These are phyloP conservation scores for Strix uralensis DNA, from an alignment of 2,113 vertebrate genomes.

Conservation along the genomic window DNA sequence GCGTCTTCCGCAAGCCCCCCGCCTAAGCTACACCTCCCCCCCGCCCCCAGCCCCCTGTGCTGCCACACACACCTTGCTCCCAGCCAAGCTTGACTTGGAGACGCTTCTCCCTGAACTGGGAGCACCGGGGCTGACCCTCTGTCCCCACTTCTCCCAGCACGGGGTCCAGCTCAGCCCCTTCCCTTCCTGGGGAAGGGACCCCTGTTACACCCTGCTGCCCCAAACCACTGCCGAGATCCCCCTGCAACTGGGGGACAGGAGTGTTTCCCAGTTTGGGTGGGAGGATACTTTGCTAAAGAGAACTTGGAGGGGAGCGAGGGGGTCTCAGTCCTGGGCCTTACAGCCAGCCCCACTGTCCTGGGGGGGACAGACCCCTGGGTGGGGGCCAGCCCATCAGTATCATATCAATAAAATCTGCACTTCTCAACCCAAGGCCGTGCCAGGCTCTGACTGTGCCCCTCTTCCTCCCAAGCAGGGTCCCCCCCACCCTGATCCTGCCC, in stretches of 20 bases:
- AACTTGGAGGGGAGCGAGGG: background rate
- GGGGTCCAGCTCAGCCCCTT: background rate
- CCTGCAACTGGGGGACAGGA: background rate
- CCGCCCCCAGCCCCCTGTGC: background rate
- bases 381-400: background rate
- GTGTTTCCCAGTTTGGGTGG: background rate
- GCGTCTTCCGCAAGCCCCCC: constrained; percentile 83
- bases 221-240: background rate
- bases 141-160: background rate
- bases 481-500: background rate
- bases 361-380: background rate
- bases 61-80: background rate
- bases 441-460: background rate
- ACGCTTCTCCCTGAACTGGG: rapidly evolving
- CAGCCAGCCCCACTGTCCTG: background rate
- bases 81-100: background rate
- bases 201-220: background rate
- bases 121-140: background rate
- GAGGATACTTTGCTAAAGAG: constrained; percentile 15
- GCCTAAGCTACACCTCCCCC: constrained; percentile 56
- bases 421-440: background rate
- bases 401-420: constrained; percentile 49
- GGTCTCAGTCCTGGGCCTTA: background rate
- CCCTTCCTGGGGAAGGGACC: background rate
- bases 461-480: rapidly evolving